Percentiles rank a stretch among this genome's conserved stretches.
phyloP scores from a whole-genome alignment of 2,113 vertebrate genomes.

The Cavia aperea region DNA sequence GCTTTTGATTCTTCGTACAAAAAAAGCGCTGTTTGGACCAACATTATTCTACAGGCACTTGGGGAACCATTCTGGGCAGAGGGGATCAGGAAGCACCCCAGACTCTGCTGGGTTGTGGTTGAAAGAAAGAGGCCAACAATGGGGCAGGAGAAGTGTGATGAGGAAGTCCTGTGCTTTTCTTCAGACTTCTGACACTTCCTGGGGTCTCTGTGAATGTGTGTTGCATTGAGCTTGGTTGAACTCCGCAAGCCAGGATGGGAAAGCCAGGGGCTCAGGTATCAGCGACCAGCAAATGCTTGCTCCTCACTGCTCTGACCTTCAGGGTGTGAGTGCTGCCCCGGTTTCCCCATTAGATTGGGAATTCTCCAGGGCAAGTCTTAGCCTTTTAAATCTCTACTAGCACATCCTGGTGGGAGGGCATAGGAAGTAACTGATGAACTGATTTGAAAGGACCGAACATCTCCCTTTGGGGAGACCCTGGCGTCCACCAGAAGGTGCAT shows the following conservation, averaged over 20 bases:
- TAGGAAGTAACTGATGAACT: not conserved
- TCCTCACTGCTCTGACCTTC: not conserved
- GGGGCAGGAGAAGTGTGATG: not conserved
- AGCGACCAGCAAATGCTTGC: not conserved
- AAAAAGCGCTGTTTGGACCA: not conserved
- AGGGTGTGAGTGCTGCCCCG: not conserved
- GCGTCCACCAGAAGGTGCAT: not conserved
- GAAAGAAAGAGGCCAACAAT: not conserved
- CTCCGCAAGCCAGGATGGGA: not conserved
- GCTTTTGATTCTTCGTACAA: not conserved
- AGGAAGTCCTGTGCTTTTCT: not conserved
- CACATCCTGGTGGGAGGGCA: not conserved
- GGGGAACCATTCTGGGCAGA: not conserved
- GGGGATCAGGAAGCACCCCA: not conserved
- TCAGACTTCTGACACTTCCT: not conserved
- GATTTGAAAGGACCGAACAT: not conserved
- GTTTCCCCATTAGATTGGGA: not conserved
- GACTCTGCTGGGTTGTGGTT: not conserved
- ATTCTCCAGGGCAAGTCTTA: not conserved
- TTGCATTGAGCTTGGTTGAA: not conserved
- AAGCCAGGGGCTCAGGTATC: not conserved
- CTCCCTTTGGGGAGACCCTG: not conserved
- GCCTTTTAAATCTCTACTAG: not conserved
- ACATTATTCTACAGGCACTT: not conserved
- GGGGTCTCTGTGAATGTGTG: not conserved